Percentiles rank a stretch among this genome's conserved stretches.
These are phyloP conservation scores for Deroptyus accipitrinus DNA, from an alignment of 2,113 vertebrate species.

Conservation along the genomic window DNA sequence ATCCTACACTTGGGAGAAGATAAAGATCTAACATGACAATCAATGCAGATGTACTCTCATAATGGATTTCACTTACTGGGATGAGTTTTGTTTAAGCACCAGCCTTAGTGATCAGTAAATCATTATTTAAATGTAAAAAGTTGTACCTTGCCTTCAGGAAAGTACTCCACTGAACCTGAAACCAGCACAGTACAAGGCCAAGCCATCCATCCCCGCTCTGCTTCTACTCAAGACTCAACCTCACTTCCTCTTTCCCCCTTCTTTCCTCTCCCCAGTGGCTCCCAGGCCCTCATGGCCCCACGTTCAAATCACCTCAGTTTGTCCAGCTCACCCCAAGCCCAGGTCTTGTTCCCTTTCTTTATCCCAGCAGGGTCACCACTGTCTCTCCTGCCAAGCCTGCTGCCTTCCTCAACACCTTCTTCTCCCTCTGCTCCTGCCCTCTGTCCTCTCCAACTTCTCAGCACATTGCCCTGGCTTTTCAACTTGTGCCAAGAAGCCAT, in stretches of 20 bases:
- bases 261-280: neutral
- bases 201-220: neutral
- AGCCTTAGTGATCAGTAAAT: conserved; percentile 29
- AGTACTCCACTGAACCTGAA: neutral
- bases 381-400: neutral
- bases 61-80: conserved; percentile 69
- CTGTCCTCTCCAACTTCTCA: neutral
- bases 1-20: conserved; percentile 37
- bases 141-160: conserved; percentile 5
- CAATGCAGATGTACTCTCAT: conserved; percentile 58
- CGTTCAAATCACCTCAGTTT: neutral
- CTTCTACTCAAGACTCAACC: neutral
- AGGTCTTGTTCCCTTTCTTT: neutral
- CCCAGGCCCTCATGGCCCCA: neutral
- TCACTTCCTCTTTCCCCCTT: neutral
- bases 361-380: rapidly evolving
- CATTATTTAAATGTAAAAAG: conserved; percentile 50
- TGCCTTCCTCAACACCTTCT: neutral
- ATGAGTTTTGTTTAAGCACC: conserved; percentile 56
- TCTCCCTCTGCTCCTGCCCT: neutral
- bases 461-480: neutral
- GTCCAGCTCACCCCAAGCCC: neutral
- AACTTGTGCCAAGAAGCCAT: neutral
- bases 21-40: conserved; percentile 59
- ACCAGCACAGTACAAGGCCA: neutral